A percentile compares a stretch with the other conserved stretches of the same genome.
Evolutionary conservation across 2,888 invertebrate genomes (phyloP).

Genomic region (Thereva nobilitata): DNA sequence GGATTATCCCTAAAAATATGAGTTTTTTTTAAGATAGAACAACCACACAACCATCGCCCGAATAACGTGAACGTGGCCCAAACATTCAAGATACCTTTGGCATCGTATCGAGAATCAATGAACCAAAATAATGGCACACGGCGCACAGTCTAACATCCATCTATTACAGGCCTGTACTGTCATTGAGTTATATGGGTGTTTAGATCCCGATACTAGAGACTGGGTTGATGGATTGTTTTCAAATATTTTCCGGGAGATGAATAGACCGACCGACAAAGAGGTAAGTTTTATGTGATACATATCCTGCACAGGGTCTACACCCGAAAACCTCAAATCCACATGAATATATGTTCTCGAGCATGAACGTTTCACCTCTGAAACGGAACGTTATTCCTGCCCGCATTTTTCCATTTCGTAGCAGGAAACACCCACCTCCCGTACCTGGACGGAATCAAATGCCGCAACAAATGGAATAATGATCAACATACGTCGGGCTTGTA

Average conservation of each 20-base stretch:
- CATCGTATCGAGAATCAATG: conserved; percentile 31
- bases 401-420: conserved; percentile 23
- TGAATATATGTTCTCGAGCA: background rate
- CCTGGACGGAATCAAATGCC: conserved; percentile 6
- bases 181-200: conserved; percentile 83
- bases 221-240: conserved; percentile 94
- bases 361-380: background rate
- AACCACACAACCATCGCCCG: too few relatives aligned
- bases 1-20: too few relatives aligned
- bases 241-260: conserved; percentile 88
- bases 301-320: background rate
- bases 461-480: conserved; percentile 32
- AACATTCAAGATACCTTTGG: conserved; percentile 20
- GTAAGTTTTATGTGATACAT: conserved; percentile 47
- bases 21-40: too few relatives aligned
- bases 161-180: conserved; percentile 75
- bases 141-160: conserved; percentile 25
- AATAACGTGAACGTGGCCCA: too few relatives aligned
- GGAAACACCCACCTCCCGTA: background rate
- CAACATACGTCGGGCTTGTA: conserved; percentile 17
- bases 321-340: background rate
- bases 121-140: conserved; percentile 30
- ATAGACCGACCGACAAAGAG: conserved; percentile 66
- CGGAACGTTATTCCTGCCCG: conserved; percentile 2
- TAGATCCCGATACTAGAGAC: conserved; percentile 84